Conservation (phyloP, 2,797 vertebrate species). For the Melanogrammus aeglefinus region DNA sequence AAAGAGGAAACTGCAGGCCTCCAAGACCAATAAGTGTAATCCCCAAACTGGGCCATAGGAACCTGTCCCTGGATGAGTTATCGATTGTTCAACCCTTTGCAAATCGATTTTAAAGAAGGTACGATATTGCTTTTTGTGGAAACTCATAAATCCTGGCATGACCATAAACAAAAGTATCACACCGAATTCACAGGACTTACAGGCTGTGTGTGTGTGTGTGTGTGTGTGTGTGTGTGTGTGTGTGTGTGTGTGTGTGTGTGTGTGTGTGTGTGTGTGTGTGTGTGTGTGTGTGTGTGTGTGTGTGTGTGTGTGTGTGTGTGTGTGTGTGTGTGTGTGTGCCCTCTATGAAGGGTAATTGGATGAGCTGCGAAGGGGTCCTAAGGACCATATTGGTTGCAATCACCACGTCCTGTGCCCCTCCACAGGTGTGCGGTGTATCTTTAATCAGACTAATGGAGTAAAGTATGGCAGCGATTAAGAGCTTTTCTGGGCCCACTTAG, state of each 20-base stretch:
- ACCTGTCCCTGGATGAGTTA: conserved; percentile 49
- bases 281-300: not conserved
- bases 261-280: too few relatives aligned
- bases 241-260: not conserved
- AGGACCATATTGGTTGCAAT: conserved; percentile 14
- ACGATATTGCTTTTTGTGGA: conserved; percentile 30
- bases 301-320: not conserved
- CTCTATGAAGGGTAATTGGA: not conserved
- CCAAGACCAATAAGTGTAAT: conserved; percentile 44
- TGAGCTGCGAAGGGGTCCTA: not conserved
- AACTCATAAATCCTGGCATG: conserved; percentile 4
- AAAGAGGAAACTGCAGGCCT: conserved; percentile 42
- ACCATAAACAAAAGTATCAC: conserved; percentile 1
- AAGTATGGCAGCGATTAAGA: conserved; percentile 30
- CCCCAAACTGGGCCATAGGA: conserved; percentile 27
- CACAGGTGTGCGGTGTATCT: conserved; percentile 16
- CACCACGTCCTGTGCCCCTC: conserved; percentile 9
- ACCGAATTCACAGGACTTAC: not conserved
- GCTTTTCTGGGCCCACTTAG: conserved; percentile 30
- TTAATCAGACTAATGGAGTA: conserved; percentile 29
- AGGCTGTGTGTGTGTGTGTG: too few relatives aligned
- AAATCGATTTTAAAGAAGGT: conserved; percentile 41
- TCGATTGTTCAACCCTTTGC: conserved; percentile 47
- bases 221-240: not conserved
- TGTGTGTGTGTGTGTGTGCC: not conserved